Base-by-base conservation (phyloP, 1,140 invertebrate genomes). In the Vanessa atalanta region DNA sequence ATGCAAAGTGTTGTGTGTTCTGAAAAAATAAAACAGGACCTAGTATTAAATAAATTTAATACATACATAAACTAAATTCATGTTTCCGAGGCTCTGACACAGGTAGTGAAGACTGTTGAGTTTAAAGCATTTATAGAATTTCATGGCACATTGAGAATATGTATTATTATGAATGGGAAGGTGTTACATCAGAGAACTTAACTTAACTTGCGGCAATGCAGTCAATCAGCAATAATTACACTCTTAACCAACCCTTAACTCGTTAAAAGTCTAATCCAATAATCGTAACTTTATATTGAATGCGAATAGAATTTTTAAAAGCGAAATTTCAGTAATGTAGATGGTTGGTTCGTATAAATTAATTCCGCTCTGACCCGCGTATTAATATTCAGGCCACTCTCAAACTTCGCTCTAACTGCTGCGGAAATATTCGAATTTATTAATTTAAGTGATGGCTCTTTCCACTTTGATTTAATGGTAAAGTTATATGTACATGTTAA, bases 341-440 rank as follows among this genome's bases (percentile, higher is more conserved):
- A 82, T 83, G 81, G 79, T 85, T 73, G 82, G 82, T 57, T 57
- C 16, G 53, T 85, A 84, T 88, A 88, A 89, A 89, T 89, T 88
- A 89, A 87, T 88, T 88, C 84, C 74, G 64, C 77, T 76, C 83
- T 85, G 86, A 87, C 85, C 78, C 78, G 80, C 82, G 82, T 87
- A 88, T 89, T 88, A 88, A 86, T 86, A 88, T 88, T 88, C 84
- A 86, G 87, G 81, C 80, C 86, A 88, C 87, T 89, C 85, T 79
- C 85, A 84, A 86, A 87, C 80, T 89, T 89, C 76, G 77, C 74
- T 83, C 82, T 84, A 83, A 83, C 80, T 83, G 83, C 77, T 80
- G 78, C 75, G 77, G 79, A 83, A 85, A 83, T 87, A 89, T 79
- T 86, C 82, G 61, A 82, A 88, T 85, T 87, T 87, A 86, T 87